A percentile compares a stretch with the other conserved stretches of the same genome.
Conservation (phyloP, 2,888 invertebrate species). For the Thereva nobilitata region DNA sequence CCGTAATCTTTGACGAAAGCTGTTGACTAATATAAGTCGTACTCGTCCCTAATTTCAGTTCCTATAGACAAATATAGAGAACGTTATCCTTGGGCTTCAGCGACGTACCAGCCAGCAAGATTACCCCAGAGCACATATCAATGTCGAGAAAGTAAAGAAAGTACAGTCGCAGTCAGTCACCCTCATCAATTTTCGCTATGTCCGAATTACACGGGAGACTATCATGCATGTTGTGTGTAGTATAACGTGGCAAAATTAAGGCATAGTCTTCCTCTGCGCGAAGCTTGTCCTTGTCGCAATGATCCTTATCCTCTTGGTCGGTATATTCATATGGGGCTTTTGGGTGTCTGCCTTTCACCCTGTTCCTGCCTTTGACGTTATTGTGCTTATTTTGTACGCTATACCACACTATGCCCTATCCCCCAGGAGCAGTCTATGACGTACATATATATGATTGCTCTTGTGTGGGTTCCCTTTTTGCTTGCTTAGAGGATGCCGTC, state of each 20-base stretch:
- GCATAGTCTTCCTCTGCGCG: constrained; percentile 14
- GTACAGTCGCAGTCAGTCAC: constrained; percentile 32
- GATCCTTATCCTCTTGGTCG: constrained; percentile 30
- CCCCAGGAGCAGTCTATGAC: constrained; percentile 8
- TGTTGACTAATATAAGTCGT: constrained; percentile 12
- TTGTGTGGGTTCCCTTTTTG: constrained; percentile 26
- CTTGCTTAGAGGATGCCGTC: constrained; percentile 31
- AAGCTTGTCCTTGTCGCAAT: constrained; percentile 15
- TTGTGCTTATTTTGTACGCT: constrained; percentile 49
- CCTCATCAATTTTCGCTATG: constrained; percentile 41
- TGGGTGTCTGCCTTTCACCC: constrained; percentile 26
- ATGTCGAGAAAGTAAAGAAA: constrained; percentile 30
- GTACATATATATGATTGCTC: constrained; percentile 11
- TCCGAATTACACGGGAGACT: constrained; percentile 37
- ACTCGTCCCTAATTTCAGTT: constrained; percentile 15
- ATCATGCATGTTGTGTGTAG: constrained; percentile 18
- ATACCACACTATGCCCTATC: constrained; percentile 29
- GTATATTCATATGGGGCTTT: constrained; percentile 35
- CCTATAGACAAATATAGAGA: constrained; percentile 5
- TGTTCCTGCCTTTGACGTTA: constrained; percentile 51
- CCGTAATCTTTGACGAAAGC: constrained; percentile 27
- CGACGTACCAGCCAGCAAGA: constrained; percentile 3
- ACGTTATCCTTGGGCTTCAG: constrained; percentile 11
- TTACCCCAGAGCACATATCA: constrained; percentile 17
- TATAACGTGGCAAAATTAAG: constrained; percentile 29